A percentile compares a stretch with the other conserved stretches of the same genome.
Evolutionary conservation across 2,888 invertebrate species (phyloP).

Genomic region (Andrena hattorfiana): DNA sequence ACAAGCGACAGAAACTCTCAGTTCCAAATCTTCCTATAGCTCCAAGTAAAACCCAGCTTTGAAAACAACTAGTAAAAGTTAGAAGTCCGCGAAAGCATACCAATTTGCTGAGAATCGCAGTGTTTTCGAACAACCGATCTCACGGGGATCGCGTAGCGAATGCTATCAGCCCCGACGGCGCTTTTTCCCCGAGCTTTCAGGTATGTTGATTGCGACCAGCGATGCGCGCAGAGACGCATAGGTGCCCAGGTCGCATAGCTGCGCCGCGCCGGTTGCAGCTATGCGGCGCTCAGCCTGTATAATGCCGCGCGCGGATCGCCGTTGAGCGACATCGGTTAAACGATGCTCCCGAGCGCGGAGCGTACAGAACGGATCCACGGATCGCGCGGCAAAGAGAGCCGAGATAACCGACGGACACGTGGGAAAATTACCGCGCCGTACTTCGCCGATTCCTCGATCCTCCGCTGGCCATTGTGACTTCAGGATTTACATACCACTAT

Average conservation of each 20-base stretch:
- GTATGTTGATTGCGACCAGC: constrained; percentile 76
- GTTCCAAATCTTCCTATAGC: background rate
- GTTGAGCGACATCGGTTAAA: constrained; percentile 73
- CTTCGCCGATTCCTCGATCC: constrained; percentile 67
- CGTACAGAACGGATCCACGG: constrained; percentile 49
- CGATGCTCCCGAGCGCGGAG: constrained; percentile 65
- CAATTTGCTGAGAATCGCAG: background rate
- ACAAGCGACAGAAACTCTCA: no score
- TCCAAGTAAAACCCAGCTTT: background rate
- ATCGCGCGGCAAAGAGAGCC: constrained; percentile 47
- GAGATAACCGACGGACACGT: constrained; percentile 71
- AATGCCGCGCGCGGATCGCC: constrained; percentile 52
- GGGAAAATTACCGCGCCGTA: constrained; percentile 69
- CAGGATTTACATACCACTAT: constrained; percentile 71
- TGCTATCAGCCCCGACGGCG: constrained; percentile 67
- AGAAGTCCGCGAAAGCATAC: background rate
- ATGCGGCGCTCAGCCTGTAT: constrained; percentile 59
- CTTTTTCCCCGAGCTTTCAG: constrained; percentile 64
- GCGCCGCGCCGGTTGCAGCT: constrained; percentile 59
- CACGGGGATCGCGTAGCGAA: constrained; percentile 72
- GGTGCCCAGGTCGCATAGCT: constrained; percentile 69
- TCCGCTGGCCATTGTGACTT: constrained; percentile 67
- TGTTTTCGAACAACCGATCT: constrained; percentile 44
- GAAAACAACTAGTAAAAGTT: no score
- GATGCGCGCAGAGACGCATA: constrained; percentile 68